These are phyloP conservation scores for Poecile atricapillus DNA, from an alignment of 2,113 vertebrate genomes.

Conservation along the genomic window DNA sequence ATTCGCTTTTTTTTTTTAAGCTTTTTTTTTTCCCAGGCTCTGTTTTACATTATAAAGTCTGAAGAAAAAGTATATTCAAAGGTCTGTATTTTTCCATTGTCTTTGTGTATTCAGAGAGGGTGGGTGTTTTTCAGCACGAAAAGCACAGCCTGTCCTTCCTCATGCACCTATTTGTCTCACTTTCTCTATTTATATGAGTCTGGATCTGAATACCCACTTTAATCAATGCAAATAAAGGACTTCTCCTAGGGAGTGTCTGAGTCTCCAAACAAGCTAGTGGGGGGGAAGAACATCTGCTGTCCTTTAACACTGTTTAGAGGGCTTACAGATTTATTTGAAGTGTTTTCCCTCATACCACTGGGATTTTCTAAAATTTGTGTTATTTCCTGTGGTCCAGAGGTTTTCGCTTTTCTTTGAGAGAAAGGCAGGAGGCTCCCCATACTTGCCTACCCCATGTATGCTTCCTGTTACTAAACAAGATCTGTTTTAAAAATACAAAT, in stretches of 20 bases:
- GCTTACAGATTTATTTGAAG: conserved; percentile 42
- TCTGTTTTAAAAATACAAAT: conserved; percentile 44
- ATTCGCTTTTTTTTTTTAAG: background rate
- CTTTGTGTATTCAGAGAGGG: background rate
- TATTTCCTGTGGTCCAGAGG: conserved; percentile 59
- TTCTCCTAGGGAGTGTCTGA: background rate
- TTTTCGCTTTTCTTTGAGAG: conserved; percentile 41
- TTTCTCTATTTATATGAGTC: background rate
- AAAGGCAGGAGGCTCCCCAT: background rate
- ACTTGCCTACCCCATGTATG: background rate
- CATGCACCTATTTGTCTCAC: background rate
- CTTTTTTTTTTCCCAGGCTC: background rate
- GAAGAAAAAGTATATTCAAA: background rate
- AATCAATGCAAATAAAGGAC: conserved; percentile 37
- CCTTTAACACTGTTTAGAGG: conserved; percentile 45
- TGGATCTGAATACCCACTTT: background rate
- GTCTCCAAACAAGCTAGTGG: background rate
- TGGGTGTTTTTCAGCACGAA: background rate
- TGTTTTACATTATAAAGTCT: conserved; percentile 3
- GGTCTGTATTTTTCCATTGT: conserved; percentile 20
- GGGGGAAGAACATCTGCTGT: conserved; percentile 60
- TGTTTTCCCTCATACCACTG: conserved; percentile 41
- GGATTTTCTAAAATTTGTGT: conserved; percentile 55
- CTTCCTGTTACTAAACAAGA: conserved; percentile 26
- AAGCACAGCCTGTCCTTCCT: background rate